These are phyloP conservation scores for Ectropis crepuscularia DNA, from an alignment of 2,888 invertebrate species.

Conservation along the genomic window DNA sequence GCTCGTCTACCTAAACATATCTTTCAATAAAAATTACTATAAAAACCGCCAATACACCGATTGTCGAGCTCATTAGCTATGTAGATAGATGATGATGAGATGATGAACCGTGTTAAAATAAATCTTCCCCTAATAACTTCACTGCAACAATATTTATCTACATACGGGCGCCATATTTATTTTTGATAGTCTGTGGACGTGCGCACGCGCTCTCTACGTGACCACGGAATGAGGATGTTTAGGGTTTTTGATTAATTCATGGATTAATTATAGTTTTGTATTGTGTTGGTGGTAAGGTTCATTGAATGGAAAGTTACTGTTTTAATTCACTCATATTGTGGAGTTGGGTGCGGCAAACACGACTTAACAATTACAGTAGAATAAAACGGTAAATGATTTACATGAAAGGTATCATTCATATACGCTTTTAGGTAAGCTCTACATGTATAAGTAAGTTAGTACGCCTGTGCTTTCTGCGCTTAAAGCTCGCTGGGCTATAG, in stretches of 20 bases:
- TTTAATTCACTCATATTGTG: constrained; percentile 30
- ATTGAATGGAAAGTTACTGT: constrained; percentile 38
- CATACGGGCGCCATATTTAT: constrained; percentile 45
- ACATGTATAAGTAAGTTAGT: too few relatives aligned
- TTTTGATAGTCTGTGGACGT: constrained; percentile 46
- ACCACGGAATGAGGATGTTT: constrained; percentile 40
- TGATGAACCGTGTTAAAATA: too few relatives aligned
- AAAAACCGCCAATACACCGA: too few relatives aligned
- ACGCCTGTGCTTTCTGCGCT: too few relatives aligned
- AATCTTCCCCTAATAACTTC: not conserved
- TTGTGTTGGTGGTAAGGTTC: constrained; percentile 11
- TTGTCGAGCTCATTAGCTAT: too few relatives aligned
- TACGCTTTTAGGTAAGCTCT: too few relatives aligned
- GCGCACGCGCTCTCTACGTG: constrained; percentile 45
- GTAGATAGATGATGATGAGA: too few relatives aligned
- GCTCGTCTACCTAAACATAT: too few relatives aligned
- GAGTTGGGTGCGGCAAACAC: not conserved
- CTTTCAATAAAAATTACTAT: too few relatives aligned
- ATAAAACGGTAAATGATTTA: too few relatives aligned
- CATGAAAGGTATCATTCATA: too few relatives aligned
- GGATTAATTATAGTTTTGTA: constrained; percentile 16
- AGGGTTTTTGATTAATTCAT: constrained; percentile 14
- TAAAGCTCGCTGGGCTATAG: too few relatives aligned
- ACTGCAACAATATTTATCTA: constrained; percentile 30
- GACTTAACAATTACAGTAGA: not conserved